Evolutionary conservation across 2,888 invertebrate species (phyloP).

Genomic region (Ormyrus rosae): DNA sequence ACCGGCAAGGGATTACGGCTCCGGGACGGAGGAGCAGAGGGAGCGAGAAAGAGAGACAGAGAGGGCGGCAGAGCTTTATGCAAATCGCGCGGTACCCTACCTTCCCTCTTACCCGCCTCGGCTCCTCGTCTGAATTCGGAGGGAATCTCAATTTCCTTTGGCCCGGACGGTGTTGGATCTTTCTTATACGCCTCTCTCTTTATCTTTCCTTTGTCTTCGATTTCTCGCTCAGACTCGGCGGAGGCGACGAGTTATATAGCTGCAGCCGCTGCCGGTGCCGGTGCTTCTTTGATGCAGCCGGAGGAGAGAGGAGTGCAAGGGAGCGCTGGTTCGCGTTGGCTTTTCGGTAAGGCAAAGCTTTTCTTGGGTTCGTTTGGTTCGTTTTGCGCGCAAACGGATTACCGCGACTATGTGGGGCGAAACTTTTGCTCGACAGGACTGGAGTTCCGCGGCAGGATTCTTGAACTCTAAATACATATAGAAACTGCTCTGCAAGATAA

Average conservation of each 20-base stretch:
- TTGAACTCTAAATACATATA: too few relatives aligned
- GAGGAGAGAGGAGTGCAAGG: background rate
- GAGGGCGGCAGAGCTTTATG: too few relatives aligned
- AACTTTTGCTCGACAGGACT: too few relatives aligned
- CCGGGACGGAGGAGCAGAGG: background rate
- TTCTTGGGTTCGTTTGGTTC: background rate
- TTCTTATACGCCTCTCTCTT: conserved; percentile 12
- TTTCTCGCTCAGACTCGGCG: background rate
- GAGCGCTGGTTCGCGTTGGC: background rate
- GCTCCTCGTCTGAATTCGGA: background rate
- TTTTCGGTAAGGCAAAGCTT: background rate
- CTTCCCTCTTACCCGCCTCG: too few relatives aligned
- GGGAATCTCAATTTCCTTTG: conserved; percentile 64
- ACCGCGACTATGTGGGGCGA: too few relatives aligned
- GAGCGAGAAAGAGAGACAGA: too few relatives aligned
- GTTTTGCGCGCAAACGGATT: too few relatives aligned
- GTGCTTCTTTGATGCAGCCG: conserved; percentile 30
- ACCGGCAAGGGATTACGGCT: conserved; percentile 55
- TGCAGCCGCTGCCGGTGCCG: too few relatives aligned
- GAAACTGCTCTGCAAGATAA: too few relatives aligned
- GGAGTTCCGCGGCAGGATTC: too few relatives aligned
- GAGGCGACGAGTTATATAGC: background rate
- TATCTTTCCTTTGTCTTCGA: background rate
- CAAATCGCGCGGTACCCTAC: too few relatives aligned
- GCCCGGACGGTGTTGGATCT: conserved; percentile 39